Conservation (phyloP, 1,140 invertebrate species). For the Lerema accius region DNA sequence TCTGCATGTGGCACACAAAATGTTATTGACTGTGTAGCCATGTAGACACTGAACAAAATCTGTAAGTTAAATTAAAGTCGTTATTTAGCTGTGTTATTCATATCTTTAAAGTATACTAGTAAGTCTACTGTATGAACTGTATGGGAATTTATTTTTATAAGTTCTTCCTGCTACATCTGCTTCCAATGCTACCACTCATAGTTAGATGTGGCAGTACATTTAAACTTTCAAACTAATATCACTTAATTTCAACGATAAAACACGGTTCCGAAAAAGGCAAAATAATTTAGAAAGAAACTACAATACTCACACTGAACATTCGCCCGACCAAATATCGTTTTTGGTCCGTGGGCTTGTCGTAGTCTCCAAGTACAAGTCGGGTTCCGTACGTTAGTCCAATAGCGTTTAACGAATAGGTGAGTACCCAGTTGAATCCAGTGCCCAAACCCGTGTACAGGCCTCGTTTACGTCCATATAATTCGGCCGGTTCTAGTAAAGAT, state of each 20-base stretch:
- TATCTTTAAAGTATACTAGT: too few relatives aligned
- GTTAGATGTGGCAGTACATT: too few relatives aligned
- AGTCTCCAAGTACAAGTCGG: constrained; percentile 85
- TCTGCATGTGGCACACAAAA: constrained; percentile 90
- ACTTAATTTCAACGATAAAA: too few relatives aligned
- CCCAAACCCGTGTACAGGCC: constrained; percentile 87
- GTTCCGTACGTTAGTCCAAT: constrained; percentile 93
- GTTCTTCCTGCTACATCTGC: too few relatives aligned
- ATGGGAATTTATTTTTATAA: too few relatives aligned
- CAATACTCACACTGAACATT: constrained; percentile 86
- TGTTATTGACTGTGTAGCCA: constrained; percentile 92
- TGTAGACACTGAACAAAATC: constrained; percentile 90
- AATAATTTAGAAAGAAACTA: too few relatives aligned
- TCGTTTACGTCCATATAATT: constrained; percentile 86
- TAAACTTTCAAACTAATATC: too few relatives aligned
- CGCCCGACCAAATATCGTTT: constrained; percentile 85
- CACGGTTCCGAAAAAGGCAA: too few relatives aligned
- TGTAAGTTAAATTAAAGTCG: constrained; percentile 49
- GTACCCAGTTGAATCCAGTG: constrained; percentile 88
- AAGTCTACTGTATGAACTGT: too few relatives aligned
- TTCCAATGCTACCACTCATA: too few relatives aligned
- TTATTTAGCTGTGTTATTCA: too few relatives aligned
- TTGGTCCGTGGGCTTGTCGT: constrained; percentile 76
- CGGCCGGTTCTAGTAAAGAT: constrained; percentile 84
- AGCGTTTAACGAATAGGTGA: constrained; percentile 90